Evolutionary conservation across 2,888 invertebrate genomes (phyloP), one percentile per base, ranked within the genome.

Genomic region (Acrocyrtus sp.): DNA sequence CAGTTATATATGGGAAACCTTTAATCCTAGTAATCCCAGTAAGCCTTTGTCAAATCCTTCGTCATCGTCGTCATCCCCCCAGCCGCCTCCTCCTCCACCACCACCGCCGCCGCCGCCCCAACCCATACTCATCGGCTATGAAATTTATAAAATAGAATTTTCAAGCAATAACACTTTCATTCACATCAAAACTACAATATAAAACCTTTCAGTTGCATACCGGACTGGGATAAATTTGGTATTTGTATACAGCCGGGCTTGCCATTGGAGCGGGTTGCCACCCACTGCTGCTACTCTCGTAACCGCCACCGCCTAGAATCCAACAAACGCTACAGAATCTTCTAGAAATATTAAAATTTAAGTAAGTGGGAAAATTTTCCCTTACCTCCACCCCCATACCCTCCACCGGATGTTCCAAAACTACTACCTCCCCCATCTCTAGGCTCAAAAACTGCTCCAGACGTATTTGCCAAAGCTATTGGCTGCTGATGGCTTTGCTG

Each of bases 151-250:
- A 24, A 6, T 39, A 29, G 19, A 2, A 1, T 21, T 54, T 29
- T 15, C 1, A 34, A 17, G 6, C 21, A 34, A 29, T n/a, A n/a
- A n/a, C n/a, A 24, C 39, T 3, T 4, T 34, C 34, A 54, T 10
- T 6, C 34, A 34, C 22, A 22, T 27, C 17, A 8, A 12, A 39
- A 39, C 12, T 39, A 39, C 12, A 12, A 39, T 39, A 39, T 12
- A 39, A 39, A 39, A 39, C 12, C 8, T 47, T 8, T 47, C 17
- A 34, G 2, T 12, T 45, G 29, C 62, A 51, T 62, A 62, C 62
- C 24, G 54, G 66, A 50, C 57, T 66, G 6, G 66, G 66, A 26
- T 66, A 66, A 19, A 66, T 66, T 34, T 66, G 66, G 41, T 66
- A 66, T 41, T 66, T 66, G 34, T 66, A 66, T 1, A 66, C 57